phyloP scores from a whole-genome alignment of 2,113 vertebrate genomes.

The Cathartes aura region DNA sequence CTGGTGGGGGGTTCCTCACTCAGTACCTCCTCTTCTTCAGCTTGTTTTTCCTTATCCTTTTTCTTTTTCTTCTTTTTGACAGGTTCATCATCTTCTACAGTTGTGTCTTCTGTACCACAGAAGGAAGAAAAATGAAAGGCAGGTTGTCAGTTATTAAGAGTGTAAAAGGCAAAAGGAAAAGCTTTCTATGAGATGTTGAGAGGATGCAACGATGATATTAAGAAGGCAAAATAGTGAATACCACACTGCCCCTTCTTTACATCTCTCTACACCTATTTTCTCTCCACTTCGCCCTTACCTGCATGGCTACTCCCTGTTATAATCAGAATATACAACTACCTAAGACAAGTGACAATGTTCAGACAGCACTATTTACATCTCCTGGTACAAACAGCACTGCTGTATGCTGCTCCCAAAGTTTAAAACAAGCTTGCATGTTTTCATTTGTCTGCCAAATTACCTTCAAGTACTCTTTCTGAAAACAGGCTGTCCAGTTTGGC shows the following conservation, averaged over 20 bases:
- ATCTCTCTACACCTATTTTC: neutral
- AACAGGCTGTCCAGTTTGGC: neutral
- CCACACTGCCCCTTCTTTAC: neutral
- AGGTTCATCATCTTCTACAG: constrained; percentile 67
- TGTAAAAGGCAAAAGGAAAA: neutral
- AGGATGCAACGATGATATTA: neutral
- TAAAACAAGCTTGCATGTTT: neutral
- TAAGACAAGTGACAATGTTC: neutral
- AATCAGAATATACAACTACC: neutral
- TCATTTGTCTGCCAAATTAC: neutral
- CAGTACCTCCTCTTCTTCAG: constrained; percentile 62
- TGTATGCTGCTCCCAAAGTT: neutral
- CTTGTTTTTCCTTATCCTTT: constrained; percentile 82
- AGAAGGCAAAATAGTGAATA: neutral
- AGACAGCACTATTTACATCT: neutral
- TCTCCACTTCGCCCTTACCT: neutral
- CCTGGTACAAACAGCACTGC: neutral
- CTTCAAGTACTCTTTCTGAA: neutral
- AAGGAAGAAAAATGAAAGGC: neutral
- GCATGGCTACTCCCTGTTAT: neutral
- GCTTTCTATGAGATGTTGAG: neutral
- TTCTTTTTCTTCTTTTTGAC: constrained; percentile 93
- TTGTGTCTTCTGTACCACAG: constrained; percentile 23
- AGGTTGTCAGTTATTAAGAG: neutral
- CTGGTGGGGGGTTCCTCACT: constrained; percentile 69